Conservation (phyloP, 2,113 vertebrate species). For the Tenebrosternarchus preto region DNA sequence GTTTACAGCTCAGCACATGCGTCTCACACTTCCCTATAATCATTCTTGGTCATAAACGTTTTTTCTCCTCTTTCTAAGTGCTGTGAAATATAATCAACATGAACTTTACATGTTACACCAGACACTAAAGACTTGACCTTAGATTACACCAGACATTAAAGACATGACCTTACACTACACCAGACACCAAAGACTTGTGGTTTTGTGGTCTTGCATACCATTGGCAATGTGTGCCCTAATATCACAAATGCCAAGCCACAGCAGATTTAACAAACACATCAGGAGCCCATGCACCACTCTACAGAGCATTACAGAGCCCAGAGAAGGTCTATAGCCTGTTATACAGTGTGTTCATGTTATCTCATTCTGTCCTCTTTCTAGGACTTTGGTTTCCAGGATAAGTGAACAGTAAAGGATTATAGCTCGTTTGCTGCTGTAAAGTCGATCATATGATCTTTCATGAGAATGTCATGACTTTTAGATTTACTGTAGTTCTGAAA, state of each 20-base stretch:
- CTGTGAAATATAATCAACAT: no score
- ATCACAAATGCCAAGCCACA: constrained; percentile 30
- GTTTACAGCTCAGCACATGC: no score
- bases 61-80: no score
- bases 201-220: constrained; percentile 1
- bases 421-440: not conserved
- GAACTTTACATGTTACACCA: no score
- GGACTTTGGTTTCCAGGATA: not conserved
- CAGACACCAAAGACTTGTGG: constrained; percentile 1
- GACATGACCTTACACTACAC: no score
- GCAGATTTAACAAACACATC: constrained; percentile 9
- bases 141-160: not conserved
- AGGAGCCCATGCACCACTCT: constrained; percentile 19
- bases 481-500: no score
- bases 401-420: not conserved
- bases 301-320: not conserved
- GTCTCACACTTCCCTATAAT: no score
- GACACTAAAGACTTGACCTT: not conserved
- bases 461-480: no score
- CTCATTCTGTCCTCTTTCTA: not conserved
- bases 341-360: not conserved
- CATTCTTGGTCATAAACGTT: no score
- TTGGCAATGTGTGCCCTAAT: constrained; percentile 7
- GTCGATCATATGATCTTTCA: not conserved
- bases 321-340: constrained; percentile 14